Percentiles rank a stretch among this genome's conserved stretches.
These are phyloP conservation scores for Molossus alvarezi DNA, from an alignment of 2,797 vertebrate genomes.

Conservation along the genomic window DNA sequence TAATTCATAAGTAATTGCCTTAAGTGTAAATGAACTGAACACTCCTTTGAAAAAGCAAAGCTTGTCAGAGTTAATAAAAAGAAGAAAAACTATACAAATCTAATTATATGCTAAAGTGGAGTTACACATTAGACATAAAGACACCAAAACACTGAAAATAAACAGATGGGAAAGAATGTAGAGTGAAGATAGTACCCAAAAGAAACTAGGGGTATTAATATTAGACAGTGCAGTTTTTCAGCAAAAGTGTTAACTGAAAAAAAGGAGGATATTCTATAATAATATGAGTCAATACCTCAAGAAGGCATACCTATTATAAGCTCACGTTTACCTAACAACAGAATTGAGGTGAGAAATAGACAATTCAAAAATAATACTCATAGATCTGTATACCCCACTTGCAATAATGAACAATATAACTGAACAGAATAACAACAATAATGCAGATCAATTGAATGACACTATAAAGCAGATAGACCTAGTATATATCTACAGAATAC, in stretches of 20 bases:
- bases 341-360: no score
- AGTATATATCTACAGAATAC: no score
- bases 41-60: not conserved
- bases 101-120: not conserved
- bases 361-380: no score
- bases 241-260: not conserved
- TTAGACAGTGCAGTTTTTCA: not conserved
- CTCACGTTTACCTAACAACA: no score
- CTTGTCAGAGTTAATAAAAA: not conserved
- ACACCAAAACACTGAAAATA: not conserved
- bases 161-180: not conserved
- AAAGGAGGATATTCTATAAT: no score
- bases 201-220: not conserved
- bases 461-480: no score
- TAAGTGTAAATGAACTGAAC: not conserved
- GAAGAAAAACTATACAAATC: not conserved
- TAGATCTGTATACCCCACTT: no score
- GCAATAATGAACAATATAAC: no score
- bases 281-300: no score
- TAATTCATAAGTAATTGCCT: not conserved
- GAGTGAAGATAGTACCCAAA: not conserved
- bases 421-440: no score
- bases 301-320: no score
- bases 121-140: not conserved
- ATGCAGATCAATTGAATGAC: no score